Percentiles rank a stretch among this genome's conserved stretches.
Evolutionary conservation across 2,888 invertebrate genomes (phyloP).

Genomic region (Muschampia staudingeri): DNA sequence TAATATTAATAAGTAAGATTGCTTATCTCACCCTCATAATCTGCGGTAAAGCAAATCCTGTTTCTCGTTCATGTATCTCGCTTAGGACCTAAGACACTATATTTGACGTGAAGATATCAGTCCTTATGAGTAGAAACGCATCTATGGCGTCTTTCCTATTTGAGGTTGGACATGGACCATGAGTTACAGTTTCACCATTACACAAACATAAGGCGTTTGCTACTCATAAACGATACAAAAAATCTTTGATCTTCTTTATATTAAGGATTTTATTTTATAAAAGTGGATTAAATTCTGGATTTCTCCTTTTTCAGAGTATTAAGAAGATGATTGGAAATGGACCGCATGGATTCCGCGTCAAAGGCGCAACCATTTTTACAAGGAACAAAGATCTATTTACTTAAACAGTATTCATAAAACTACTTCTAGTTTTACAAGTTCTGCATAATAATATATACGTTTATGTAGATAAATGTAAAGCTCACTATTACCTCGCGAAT

Average conservation of each 20-base stretch:
- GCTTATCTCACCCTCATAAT: too few species aligned
- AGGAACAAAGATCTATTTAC: constrained; percentile 89
- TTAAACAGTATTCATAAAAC: constrained; percentile 89
- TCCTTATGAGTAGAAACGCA: too few species aligned
- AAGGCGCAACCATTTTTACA: constrained; percentile 80
- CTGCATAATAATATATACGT: constrained; percentile 53
- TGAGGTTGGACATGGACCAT: too few species aligned
- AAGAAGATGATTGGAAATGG: constrained; percentile 79
- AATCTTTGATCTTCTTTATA: not conserved
- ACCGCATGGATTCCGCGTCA: constrained; percentile 75
- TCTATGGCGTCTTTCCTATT: too few species aligned
- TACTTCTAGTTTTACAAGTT: constrained; percentile 76
- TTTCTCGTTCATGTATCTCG: too few species aligned
- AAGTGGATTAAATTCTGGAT: not conserved
- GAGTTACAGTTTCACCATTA: too few species aligned
- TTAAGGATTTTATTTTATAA: not conserved
- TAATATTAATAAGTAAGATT: too few species aligned
- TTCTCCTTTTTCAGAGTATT: constrained; percentile 76
- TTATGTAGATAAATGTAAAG: constrained; percentile 74
- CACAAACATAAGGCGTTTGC: too few species aligned
- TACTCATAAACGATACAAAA: too few species aligned
- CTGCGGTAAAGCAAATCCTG: too few species aligned
- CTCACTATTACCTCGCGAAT: constrained; percentile 81
- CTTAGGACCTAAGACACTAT: too few species aligned
- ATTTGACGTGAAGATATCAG: too few species aligned